A percentile compares a stretch with the other conserved stretches of the same genome.
Conservation (phyloP, 2,797 vertebrate genomes). For the Dicrostonyx torquatus region DNA sequence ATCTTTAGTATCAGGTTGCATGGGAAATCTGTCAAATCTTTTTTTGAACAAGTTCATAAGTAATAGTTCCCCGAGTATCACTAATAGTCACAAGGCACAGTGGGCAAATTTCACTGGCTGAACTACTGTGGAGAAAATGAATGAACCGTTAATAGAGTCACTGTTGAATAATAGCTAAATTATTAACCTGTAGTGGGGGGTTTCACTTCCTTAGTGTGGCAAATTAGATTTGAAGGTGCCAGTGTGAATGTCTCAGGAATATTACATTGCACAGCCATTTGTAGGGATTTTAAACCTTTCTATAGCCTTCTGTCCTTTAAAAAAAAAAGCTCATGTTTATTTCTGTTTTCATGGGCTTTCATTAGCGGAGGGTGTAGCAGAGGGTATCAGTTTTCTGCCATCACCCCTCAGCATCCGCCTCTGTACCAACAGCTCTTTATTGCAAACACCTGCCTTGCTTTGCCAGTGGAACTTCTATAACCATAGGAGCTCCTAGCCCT, state of each 20-base stretch:
- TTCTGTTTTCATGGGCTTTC: constrained; percentile 64
- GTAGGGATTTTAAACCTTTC: constrained; percentile 65
- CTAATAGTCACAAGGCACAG: constrained; percentile 65
- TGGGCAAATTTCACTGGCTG: constrained; percentile 68
- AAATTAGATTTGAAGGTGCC: constrained; percentile 64
- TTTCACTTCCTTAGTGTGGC: constrained; percentile 61
- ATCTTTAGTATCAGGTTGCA: constrained; percentile 59
- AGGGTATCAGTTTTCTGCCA: constrained; percentile 47
- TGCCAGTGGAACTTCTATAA: not conserved
- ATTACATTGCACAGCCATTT: constrained; percentile 70
- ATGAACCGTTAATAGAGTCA: constrained; percentile 71
- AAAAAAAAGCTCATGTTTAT: constrained; percentile 57
- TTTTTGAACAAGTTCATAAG: constrained; percentile 62
- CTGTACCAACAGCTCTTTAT: constrained; percentile 46
- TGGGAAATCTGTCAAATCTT: constrained; percentile 64
- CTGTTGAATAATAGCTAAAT: constrained; percentile 75
- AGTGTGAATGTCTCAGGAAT: constrained; percentile 62
- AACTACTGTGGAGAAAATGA: constrained; percentile 66
- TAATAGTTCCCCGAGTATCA: constrained; percentile 63
- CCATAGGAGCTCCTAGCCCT: not conserved
- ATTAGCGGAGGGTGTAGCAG: constrained; percentile 51
- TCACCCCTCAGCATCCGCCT: constrained; percentile 31
- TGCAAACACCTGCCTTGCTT: constrained; percentile 48
- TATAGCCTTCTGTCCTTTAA: constrained; percentile 50
- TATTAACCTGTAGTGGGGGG: constrained; percentile 59